phyloP scores from a whole-genome alignment of 1,140 invertebrate species.

The Drosophila ambigua region DNA sequence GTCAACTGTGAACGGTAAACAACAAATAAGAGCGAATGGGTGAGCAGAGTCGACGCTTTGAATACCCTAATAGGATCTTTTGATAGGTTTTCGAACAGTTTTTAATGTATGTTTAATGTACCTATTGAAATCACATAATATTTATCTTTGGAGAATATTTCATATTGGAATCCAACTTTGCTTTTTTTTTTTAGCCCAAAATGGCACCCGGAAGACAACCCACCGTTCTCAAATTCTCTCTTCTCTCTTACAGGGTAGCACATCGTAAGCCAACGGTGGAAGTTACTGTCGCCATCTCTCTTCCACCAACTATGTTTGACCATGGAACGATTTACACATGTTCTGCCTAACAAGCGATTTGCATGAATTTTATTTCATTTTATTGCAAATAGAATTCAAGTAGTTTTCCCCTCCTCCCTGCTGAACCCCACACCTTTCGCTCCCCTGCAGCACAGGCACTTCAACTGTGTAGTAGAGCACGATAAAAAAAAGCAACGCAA shows the following conservation, averaged over 20 bases:
- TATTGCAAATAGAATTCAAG: slow-evolving; percentile 62
- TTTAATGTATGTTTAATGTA: too few relatives aligned
- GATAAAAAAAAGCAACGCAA: slow-evolving; percentile 73
- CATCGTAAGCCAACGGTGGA: slow-evolving; percentile 3
- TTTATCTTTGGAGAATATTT: too few relatives aligned
- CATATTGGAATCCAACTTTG: neutral
- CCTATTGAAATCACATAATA: neutral
- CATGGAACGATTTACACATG: slow-evolving; percentile 49
- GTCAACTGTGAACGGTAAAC: slow-evolving; percentile 56
- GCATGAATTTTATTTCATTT: slow-evolving; percentile 55
- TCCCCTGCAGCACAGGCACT: slow-evolving; percentile 35
- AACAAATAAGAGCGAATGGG: slow-evolving; percentile 6
- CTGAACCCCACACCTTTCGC: slow-evolving; percentile 10
- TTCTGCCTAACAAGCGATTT: slow-evolving; percentile 43
- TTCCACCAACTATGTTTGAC: slow-evolving; percentile 20
- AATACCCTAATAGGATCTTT: neutral
- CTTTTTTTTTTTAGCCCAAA: neutral
- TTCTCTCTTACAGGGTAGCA: slow-evolving; percentile 20
- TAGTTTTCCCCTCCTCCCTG: slow-evolving; percentile 16
- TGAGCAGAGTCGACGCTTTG: neutral
- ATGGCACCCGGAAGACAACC: too few relatives aligned
- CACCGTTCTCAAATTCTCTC: neutral
- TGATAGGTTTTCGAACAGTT: too few relatives aligned
- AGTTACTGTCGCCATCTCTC: slow-evolving; percentile 16
- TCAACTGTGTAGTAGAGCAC: slow-evolving; percentile 43